Evolutionary conservation across 2,113 vertebrate genomes (phyloP), one percentile per base, ranked within the genome.

Genomic region (Paralichthys olivaceus): DNA sequence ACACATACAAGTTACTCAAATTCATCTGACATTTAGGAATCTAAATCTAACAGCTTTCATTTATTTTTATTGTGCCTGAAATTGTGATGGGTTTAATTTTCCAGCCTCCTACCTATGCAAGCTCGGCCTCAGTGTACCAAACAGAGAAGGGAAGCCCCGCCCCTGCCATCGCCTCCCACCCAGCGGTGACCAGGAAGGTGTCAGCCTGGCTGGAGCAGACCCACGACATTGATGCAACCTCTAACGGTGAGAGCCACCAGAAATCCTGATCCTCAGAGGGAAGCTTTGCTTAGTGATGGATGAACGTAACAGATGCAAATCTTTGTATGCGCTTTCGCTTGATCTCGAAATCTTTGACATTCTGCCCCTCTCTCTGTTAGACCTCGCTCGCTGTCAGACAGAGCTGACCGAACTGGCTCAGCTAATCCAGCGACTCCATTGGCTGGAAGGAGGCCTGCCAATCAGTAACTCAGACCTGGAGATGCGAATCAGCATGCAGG

Each of bases 121-220:
- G 87, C 75, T 84, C 84, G 0, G 75, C 70, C 1, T 90, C 91
- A 0, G 1, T 85, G 5, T 87, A 67, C 57, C 59, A 81, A 2
- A 62, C 75, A 5, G 87, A 90, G 13, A 63, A 55, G 25, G 69
- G 4, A 6, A 85, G 72, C 23, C 76, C 90, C 0, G 58, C 87
- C 14, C 77, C 64, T 0, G 23, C 76, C 0, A 1, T 65, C 0
- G 2, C 78, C 37, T 63, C 87, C 6, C 56, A 91, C 0, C 75
- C 88, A 1, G 87, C 63, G 0, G 85, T 91, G 25, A 86, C 84
- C 93, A 94, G 65, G 92, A 95, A 96, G 82, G 95, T 98, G 83
- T 92, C 93, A 0, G 49, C 94, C 0, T 98, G 97, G 97, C 94
- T 98, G 74, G 94, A 96, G 90, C 95, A 96, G 90, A 96, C 94